These are phyloP conservation scores for Lottia scabra DNA, from an alignment of 2,888 invertebrate genomes.

Conservation along the genomic window DNA sequence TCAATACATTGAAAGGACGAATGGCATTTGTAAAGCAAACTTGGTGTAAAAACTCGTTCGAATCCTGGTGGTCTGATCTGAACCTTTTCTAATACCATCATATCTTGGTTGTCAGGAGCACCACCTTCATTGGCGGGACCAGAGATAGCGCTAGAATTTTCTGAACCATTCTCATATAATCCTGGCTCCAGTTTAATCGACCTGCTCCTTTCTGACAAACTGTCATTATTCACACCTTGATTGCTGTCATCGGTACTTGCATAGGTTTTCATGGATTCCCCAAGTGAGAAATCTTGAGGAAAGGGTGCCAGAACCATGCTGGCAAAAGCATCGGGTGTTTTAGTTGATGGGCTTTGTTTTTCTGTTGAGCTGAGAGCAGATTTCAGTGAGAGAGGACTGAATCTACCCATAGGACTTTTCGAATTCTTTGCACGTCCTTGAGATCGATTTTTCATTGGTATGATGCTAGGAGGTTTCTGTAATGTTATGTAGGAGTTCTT, in stretches of 20 bases:
- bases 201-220: neutral
- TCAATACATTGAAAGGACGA: conserved; percentile 43
- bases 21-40: conserved; percentile 43
- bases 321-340: conserved; percentile 3
- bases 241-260: conserved; percentile 6
- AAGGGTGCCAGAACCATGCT: conserved; percentile 5
- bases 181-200: neutral
- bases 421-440: neutral
- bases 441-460: neutral
- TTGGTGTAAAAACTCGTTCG: conserved; percentile 49
- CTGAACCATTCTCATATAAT: neutral
- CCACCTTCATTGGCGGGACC: neutral
- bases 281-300: neutral
- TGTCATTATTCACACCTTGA: neutral
- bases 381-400: neutral
- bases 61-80: conserved; percentile 39
- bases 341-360: conserved; percentile 10
- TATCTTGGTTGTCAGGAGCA: neutral
- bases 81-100: conserved; percentile 7
- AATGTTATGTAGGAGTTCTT: neutral
- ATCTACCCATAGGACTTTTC: neutral
- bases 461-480: neutral
- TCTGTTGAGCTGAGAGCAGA: conserved; percentile 1
- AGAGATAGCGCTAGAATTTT: neutral
- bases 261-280: neutral